phyloP scores from a whole-genome alignment of 2,888 invertebrate species.

The Eucera pruinosa region DNA sequence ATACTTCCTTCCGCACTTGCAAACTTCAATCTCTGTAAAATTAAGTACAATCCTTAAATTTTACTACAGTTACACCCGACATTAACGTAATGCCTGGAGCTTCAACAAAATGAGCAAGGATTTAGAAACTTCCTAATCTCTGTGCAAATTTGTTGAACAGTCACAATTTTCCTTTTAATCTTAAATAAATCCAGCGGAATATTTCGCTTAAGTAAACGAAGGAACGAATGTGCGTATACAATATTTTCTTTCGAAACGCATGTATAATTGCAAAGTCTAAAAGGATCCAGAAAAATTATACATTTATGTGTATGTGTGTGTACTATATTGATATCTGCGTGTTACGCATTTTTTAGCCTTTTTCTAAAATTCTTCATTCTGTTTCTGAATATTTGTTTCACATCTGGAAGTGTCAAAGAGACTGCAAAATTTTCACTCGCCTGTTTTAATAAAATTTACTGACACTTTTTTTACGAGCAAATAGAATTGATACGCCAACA shows the following conservation, averaged over 20 bases:
- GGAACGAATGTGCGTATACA: no score
- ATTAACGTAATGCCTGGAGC: not conserved
- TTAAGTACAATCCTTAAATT: not conserved
- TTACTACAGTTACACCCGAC: not conserved
- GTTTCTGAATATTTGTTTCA: not conserved
- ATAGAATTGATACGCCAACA: not conserved
- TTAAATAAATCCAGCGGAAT: no score
- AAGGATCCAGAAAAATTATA: no score
- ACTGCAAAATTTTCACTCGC: not conserved
- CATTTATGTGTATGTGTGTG: no score
- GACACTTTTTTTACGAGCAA: not conserved
- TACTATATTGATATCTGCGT: no score
- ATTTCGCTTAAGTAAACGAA: no score
- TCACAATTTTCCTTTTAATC: no score
- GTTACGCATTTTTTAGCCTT: no score
- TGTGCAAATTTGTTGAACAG: no score
- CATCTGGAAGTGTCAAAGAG: not conserved
- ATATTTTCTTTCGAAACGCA: no score
- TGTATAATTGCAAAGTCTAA: no score
- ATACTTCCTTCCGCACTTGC: not conserved
- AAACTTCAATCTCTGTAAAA: not conserved
- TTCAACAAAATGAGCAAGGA: not conserved
- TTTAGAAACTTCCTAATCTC: no score
- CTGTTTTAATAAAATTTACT: not conserved
- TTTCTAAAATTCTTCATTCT: not conserved